Percentiles rank a stretch among this genome's conserved stretches.
Conservation (phyloP, 2,888 invertebrate genomes). For the Diarsia dahlii region DNA sequence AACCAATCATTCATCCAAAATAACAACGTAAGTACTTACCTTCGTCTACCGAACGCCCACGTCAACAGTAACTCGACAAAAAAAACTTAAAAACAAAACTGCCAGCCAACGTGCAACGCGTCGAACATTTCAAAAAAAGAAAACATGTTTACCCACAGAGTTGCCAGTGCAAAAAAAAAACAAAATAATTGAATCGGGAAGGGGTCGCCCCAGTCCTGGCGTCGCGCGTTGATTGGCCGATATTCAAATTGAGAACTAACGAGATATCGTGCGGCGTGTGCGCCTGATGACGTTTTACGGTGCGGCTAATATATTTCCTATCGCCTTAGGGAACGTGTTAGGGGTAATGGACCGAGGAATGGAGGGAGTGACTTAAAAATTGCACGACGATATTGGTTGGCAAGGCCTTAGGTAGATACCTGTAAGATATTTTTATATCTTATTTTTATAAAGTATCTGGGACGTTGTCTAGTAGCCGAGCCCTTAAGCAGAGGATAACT, state of each 20-base stretch:
- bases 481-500: background rate
- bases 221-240: slow-evolving; percentile 88
- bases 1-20: slow-evolving; percentile 2
- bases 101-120: slow-evolving; percentile 23
- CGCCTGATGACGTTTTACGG: slow-evolving; percentile 83
- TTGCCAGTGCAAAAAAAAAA: slow-evolving; percentile 73
- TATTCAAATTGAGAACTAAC: slow-evolving; percentile 89
- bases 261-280: slow-evolving; percentile 82
- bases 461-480: background rate
- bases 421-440: slow-evolving; percentile 39
- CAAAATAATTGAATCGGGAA: slow-evolving; percentile 81
- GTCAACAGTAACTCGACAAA: slow-evolving; percentile 25
- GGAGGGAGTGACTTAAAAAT: slow-evolving; percentile 80
- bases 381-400: slow-evolving; percentile 66
- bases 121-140: slow-evolving; percentile 54
- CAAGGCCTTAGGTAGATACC: slow-evolving; percentile 60
- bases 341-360: slow-evolving; percentile 83
- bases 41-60: slow-evolving; percentile 34
- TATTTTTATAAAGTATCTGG: slow-evolving; percentile 22
- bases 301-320: slow-evolving; percentile 87
- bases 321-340: slow-evolving; percentile 77
- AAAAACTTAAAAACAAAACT: slow-evolving; percentile 19
- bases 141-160: slow-evolving; percentile 70
- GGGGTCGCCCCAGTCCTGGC: slow-evolving; percentile 79
- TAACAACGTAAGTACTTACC: slow-evolving; percentile 10